phyloP scores from a whole-genome alignment of 1,140 invertebrate species.

The Drosophila orena region DNA sequence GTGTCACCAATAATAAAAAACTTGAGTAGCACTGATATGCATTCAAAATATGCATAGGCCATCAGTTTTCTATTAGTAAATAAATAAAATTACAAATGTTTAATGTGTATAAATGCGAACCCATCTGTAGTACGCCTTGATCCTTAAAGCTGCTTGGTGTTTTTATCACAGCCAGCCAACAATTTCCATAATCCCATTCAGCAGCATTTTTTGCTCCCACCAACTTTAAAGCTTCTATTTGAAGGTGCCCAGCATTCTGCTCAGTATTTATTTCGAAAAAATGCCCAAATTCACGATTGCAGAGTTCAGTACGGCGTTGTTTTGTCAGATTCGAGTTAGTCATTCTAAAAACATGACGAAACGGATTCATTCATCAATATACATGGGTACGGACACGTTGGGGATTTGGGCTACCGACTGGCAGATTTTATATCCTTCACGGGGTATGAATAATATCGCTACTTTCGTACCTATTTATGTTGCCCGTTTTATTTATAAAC shows the following conservation, averaged over 20 bases:
- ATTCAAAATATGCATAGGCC: too few relatives aligned
- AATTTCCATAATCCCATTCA: not conserved
- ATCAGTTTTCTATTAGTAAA: too few relatives aligned
- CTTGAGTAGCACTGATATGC: not conserved
- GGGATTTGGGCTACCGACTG: not conserved
- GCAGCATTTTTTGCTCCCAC: not conserved
- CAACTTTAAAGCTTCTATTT: not conserved
- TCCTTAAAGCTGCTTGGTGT: not conserved
- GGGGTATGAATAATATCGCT: not conserved
- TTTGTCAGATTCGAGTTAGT: conserved; percentile 1
- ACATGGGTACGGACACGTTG: not conserved
- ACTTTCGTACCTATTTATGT: not conserved
- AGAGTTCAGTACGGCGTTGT: not conserved
- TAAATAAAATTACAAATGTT: too few relatives aligned
- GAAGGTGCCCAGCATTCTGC: not conserved
- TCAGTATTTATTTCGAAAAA: not conserved
- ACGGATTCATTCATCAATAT: conserved; percentile 9
- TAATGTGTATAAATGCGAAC: too few relatives aligned
- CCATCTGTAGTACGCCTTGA: too few relatives aligned
- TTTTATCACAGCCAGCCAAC: not conserved
- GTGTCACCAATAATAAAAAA: conserved; percentile 1
- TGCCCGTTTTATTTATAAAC: too few relatives aligned
- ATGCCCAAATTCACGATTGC: not conserved
- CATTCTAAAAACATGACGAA: not conserved
- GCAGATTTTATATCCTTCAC: not conserved